These are phyloP conservation scores for Melitaea cinxia DNA, from an alignment of 1,140 invertebrate species.

Conservation along the genomic window DNA sequence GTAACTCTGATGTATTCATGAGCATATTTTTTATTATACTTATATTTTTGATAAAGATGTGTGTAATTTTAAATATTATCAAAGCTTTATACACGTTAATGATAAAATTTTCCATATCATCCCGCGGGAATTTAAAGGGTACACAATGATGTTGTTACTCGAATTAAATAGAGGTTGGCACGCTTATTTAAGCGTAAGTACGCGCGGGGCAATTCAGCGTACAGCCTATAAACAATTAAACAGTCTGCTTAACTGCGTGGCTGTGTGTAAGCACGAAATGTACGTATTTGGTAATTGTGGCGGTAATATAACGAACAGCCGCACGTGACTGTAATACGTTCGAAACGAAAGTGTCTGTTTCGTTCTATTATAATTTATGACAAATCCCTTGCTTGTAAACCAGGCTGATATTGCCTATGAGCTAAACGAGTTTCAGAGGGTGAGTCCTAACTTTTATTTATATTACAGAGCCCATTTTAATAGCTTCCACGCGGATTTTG, in stretches of 20 bases:
- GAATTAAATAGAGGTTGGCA: constrained; percentile 34
- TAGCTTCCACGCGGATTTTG: background rate
- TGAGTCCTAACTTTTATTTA: constrained; percentile 42
- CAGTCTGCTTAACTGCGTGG: constrained; percentile 48
- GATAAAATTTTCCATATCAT: constrained; percentile 30
- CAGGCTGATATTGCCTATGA: constrained; percentile 56
- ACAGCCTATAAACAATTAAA: constrained; percentile 61
- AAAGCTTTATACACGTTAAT: constrained; percentile 18
- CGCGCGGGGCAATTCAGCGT: constrained; percentile 43
- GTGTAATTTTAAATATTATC: constrained; percentile 19
- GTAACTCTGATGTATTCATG: constrained; percentile 4
- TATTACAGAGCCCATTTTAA: constrained; percentile 10
- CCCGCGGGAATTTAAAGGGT: constrained; percentile 28
- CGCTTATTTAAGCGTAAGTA: constrained; percentile 41
- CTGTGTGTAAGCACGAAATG: constrained; percentile 53
- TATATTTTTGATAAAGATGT: constrained; percentile 5
- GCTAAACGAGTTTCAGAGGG: constrained; percentile 44
- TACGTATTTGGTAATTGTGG: constrained; percentile 66
- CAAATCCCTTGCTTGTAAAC: constrained; percentile 50
- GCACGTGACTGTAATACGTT: constrained; percentile 65
- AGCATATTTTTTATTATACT: background rate
- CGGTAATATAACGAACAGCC: constrained; percentile 52
- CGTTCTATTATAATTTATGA: constrained; percentile 61
- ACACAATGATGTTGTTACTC: constrained; percentile 24
- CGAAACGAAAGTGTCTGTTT: constrained; percentile 55